Evolutionary conservation across 2,888 invertebrate genomes (phyloP).

Genomic region (Ophion slaviceki): DNA sequence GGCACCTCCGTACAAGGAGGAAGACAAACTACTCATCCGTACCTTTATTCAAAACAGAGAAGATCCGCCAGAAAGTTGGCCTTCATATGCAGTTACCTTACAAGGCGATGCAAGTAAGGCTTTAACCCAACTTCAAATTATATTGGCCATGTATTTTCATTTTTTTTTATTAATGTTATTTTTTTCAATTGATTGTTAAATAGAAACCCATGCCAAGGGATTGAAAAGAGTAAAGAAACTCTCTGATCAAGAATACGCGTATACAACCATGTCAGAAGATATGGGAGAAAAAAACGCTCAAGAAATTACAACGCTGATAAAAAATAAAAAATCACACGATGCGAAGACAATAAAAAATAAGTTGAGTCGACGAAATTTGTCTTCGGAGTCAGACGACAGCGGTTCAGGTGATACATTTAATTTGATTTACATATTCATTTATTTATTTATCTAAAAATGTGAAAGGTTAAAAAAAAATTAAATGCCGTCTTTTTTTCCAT

Average conservation of each 20-base stretch:
- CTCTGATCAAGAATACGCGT: slow-evolving; percentile 25
- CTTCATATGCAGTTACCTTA: slow-evolving; percentile 10
- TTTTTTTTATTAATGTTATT: slow-evolving; percentile 14
- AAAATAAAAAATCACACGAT: slow-evolving; percentile 6
- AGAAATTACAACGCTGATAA: slow-evolving; percentile 13
- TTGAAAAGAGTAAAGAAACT: slow-evolving; percentile 13
- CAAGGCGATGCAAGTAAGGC: slow-evolving; percentile 27
- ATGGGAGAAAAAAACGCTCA: slow-evolving; percentile 10
- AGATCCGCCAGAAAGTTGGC: slow-evolving; percentile 19
- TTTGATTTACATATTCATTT: slow-evolving; percentile 12
- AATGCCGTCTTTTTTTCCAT: background rate
- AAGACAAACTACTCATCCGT: slow-evolving; percentile 24
- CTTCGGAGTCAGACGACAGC: slow-evolving; percentile 9
- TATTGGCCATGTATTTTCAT: background rate
- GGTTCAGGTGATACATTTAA: slow-evolving; percentile 4
- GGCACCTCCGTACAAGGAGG: slow-evolving; percentile 47
- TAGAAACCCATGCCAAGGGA: slow-evolving; percentile 23
- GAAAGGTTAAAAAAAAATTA: slow-evolving; percentile 11
- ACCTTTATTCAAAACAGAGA: slow-evolving; percentile 1
- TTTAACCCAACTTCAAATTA: background rate
- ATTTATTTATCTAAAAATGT: slow-evolving; percentile 2
- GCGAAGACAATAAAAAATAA: slow-evolving; percentile 7
- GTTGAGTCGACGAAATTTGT: slow-evolving; percentile 16
- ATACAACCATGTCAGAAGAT: slow-evolving; percentile 23
- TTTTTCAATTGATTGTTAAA: slow-evolving; percentile 5